Evolutionary conservation across 1,140 invertebrate genomes (phyloP).

Genomic region (Laodelphax striatellus): DNA sequence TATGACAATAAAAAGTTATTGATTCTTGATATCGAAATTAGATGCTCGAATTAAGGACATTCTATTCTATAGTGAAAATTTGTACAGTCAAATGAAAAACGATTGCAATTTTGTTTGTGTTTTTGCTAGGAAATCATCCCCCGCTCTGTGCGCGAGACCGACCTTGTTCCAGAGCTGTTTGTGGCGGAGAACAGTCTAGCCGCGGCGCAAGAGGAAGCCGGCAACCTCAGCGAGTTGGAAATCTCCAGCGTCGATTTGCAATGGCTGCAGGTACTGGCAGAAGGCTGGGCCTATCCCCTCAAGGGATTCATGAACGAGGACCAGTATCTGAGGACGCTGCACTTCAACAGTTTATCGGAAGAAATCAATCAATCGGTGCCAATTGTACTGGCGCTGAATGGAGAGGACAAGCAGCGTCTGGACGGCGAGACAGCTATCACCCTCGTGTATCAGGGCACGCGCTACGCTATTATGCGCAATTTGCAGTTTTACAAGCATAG

Average conservation of each 20-base stretch:
- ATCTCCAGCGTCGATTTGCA: constrained; percentile 80
- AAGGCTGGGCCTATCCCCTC: constrained; percentile 95
- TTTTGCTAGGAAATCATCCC: constrained; percentile 51
- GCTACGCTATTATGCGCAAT: constrained; percentile 75
- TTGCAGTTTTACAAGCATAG: constrained; percentile 92
- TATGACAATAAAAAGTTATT: too few species aligned
- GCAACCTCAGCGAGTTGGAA: constrained; percentile 50
- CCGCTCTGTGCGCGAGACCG: constrained; percentile 37
- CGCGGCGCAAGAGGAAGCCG: constrained; percentile 55
- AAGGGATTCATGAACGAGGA: constrained; percentile 95
- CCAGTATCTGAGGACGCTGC: constrained; percentile 62
- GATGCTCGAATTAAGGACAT: too few species aligned
- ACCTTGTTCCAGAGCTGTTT: constrained; percentile 69
- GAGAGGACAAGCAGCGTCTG: constrained; percentile 64
- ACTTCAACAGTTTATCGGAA: constrained; percentile 46
- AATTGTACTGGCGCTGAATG: constrained; percentile 77
- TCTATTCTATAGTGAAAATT: too few species aligned
- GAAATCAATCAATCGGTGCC: constrained; percentile 87
- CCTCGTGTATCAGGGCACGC: constrained; percentile 52
- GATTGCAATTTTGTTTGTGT: constrained; percentile 29
- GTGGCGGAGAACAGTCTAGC: constrained; percentile 52
- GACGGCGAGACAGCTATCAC: constrained; percentile 50
- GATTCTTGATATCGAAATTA: too few species aligned
- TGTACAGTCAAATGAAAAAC: constrained; percentile 33
- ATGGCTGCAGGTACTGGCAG: constrained; percentile 87